Evolutionary conservation across 2,113 vertebrate genomes (phyloP), one percentile per base, ranked within the genome.

Genomic region (Setophaga petechia): DNA sequence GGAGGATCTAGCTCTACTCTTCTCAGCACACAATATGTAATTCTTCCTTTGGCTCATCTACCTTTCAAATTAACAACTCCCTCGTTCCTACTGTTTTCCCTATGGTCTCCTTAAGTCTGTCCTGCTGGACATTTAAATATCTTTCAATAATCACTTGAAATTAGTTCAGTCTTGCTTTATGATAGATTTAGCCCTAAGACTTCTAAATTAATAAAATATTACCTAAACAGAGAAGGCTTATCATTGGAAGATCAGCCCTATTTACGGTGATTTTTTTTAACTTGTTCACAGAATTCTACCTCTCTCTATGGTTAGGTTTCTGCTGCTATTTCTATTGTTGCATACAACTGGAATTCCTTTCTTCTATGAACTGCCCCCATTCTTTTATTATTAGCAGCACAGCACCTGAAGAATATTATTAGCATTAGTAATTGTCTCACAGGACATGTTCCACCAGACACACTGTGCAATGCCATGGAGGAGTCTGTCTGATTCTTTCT

Each of bases 41-140:
- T 87, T 93, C 90, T 71, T 93, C 84, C 44, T 93, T 82, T 1
- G 1, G 35, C 39, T 91, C 43, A 13, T 82, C 92, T 96, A 15
- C 57, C 47, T 84, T 94, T 77, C 81, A 72, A 94, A 94, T 93
- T 94, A 89, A 84, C 31, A 77, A 47, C 21, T 37, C 61, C 24
- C 47, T 67, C 30, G 23, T 93, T 89, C 54, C 74, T 68, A 65
- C 55, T 81, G 73, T 85, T 91, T 87, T 93, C 69, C 87, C 43
- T 63, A 15, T 39, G 39, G 66, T 84, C 39, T 78, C 84, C 77
- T 82, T 79, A 88, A 91, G 49, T 73, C 52, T 94, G 67, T 41
- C 52, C 74, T 85, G 49, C 10, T 73, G 67, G 88, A 90, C 78
- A 76, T 79, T 94, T 19, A 93, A 87, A 68, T 65, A 85, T 75